Evolutionary conservation across 2,113 vertebrate genomes (phyloP), one percentile per base, ranked within the genome.

Genomic region (Anolis carolinensis): DNA sequence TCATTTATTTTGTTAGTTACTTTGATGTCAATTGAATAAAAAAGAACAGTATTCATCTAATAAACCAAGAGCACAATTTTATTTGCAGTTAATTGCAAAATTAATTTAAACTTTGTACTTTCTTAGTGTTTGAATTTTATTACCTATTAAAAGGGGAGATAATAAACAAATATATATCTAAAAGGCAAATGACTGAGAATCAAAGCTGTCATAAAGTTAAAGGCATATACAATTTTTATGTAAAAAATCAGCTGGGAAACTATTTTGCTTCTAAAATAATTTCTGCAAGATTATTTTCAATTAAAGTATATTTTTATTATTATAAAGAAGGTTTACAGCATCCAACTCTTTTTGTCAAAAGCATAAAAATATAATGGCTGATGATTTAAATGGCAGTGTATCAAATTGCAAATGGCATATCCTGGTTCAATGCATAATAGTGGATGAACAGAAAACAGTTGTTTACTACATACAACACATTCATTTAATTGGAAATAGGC

Each of bases 391-490:
- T 59, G 55, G 13, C 55, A 59, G 55, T 55, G 52, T 55, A 14
- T 59, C 13, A 59, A 18, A 71, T 71, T 85, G 75, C 76, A 62
- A 72, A 79, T 79, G 44, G 59, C 50, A 85, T 79, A 5, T 85
- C 71, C 34, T 39, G 39, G 21, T 25, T 86, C 68, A 72, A 62
- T 73, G 52, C 27, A 76, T 62, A 44, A 72, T 83, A 87, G 68
- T 9, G 36, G 48, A 82, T 48, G 18, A 82, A 65, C 59, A 62
- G 52, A 73, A 79, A 44, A 18, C 55, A 52, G 73, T 55, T 21
- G 68, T 80, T 70, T 39, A 87, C 32, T 44, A 18, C 34, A 62
- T 82, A 23, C 70, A 81, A 50, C 80, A 82, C 86, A 87, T 44
- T 70, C 75, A 7, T 77, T 4, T 77, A 71, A 32, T 11, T 74